phyloP scores from a whole-genome alignment of 30 jellyfish, hydroid and myxozoan genomes.

The Clytia hemisphaerica region DNA sequence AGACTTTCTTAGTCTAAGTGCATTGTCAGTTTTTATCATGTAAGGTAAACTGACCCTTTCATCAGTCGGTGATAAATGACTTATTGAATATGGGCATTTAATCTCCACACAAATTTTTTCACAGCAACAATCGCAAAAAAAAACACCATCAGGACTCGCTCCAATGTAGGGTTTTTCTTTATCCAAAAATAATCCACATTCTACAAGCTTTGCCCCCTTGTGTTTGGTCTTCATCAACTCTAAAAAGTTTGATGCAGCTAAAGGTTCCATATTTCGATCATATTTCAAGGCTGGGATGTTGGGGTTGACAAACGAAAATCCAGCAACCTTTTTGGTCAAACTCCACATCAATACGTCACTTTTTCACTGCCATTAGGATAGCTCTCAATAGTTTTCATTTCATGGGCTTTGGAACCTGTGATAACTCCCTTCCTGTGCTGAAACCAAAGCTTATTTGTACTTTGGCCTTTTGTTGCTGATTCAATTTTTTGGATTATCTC shows the following conservation, averaged over 20 bases:
- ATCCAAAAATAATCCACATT: no score
- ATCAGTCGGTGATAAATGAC: no score
- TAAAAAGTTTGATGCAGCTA: slow-evolving; percentile 2
- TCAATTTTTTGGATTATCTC: slow-evolving; percentile 19
- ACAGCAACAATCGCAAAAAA: no score
- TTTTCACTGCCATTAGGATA: no score
- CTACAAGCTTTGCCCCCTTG: no score
- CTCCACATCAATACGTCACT: slow-evolving; percentile 21
- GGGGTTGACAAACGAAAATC: slow-evolving; percentile 33
- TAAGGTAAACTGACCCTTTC: no score
- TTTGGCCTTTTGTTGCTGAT: slow-evolving; percentile 36
- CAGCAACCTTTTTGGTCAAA: slow-evolving; percentile 23
- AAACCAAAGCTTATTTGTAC: slow-evolving; percentile 19
- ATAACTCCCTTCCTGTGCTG: slow-evolving; percentile 15
- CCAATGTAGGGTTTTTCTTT: no score
- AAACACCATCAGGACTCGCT: no score
- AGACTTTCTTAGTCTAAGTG: no score
- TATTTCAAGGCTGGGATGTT: slow-evolving; percentile 49
- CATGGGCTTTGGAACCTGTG: slow-evolving; percentile 34
- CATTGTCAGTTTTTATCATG: no score
- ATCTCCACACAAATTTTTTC: no score
- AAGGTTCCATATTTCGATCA: slow-evolving; percentile 52
- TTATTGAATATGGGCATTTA: no score
- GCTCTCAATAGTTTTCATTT: not conserved
- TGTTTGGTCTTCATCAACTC: not conserved